Conservation (phyloP, 2,797 vertebrate species). For the Tangara arthus region DNA sequence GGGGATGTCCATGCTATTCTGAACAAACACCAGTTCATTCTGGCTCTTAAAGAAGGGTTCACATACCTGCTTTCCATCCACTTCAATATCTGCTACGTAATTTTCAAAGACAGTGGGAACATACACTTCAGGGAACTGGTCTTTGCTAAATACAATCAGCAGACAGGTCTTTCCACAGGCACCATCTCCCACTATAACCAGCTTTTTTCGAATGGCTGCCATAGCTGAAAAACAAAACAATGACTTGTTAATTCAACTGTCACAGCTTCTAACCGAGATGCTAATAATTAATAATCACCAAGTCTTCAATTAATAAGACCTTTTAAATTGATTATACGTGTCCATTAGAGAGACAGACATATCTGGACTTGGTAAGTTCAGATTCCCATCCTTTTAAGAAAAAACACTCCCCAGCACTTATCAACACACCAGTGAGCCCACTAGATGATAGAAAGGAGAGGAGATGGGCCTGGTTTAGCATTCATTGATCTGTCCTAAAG, state of each 20-base stretch:
- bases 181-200: slow-evolving; percentile 98
- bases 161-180: slow-evolving; percentile 98
- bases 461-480: neutral
- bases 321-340: neutral
- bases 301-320: neutral
- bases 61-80: slow-evolving; percentile 94
- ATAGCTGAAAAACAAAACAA: slow-evolving; percentile 79
- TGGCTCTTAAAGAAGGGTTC: neutral
- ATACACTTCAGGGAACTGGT: slow-evolving; percentile 98
- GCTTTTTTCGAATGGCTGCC: slow-evolving; percentile 98
- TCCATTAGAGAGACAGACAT: neutral
- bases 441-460: neutral
- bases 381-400: neutral
- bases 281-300: neutral
- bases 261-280: neutral
- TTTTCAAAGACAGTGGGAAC: slow-evolving; percentile 98
- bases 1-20: neutral
- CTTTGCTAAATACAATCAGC: slow-evolving; percentile 98
- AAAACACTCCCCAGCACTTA: neutral
- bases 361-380: neutral
- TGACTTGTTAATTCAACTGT: neutral
- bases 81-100: slow-evolving; percentile 98
- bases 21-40: neutral
- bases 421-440: neutral
- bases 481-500: neutral